phyloP scores from a whole-genome alignment of 1,140 invertebrate species.

The Microplitis mediator region DNA sequence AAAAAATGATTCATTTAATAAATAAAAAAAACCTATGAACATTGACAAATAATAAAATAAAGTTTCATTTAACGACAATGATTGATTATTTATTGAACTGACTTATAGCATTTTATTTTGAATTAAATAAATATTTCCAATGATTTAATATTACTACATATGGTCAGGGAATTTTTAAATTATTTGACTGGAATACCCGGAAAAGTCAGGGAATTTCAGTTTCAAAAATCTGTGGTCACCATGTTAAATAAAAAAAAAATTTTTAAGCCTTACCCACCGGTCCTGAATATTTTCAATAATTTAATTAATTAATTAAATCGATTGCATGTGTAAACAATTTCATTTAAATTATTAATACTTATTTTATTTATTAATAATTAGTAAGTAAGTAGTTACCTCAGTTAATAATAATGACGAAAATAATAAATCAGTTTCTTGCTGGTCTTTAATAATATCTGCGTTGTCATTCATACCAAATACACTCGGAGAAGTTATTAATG shows the following conservation, averaged over 20 bases:
- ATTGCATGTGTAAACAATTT: constrained; percentile 11
- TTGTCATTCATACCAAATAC: constrained; percentile 95
- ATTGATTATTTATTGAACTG: too few species aligned
- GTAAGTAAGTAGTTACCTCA: constrained; percentile 67
- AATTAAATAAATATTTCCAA: too few species aligned
- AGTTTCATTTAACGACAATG: too few species aligned
- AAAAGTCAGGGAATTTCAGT: too few species aligned
- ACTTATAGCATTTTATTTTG: too few species aligned
- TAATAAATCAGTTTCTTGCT: constrained; percentile 82
- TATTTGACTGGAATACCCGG: too few species aligned
- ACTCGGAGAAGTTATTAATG: constrained; percentile 79
- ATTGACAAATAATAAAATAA: too few species aligned
- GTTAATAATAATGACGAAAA: constrained; percentile 82
- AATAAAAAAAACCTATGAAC: too few species aligned
- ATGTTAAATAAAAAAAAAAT: not conserved
- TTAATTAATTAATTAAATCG: not conserved
- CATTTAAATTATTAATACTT: constrained; percentile 11
- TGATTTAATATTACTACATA: too few species aligned
- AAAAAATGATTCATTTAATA: too few species aligned
- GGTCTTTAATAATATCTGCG: constrained; percentile 93
- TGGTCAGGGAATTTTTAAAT: too few species aligned
- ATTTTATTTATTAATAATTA: constrained; percentile 20
- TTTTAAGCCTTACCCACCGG: constrained; percentile 47
- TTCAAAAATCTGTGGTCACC: too few species aligned
- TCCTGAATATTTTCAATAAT: constrained; percentile 43